Percentiles rank a stretch among this genome's conserved stretches.
Conservation (phyloP, 64 coral and sea anemone genomes). For the Montipora cactus region DNA sequence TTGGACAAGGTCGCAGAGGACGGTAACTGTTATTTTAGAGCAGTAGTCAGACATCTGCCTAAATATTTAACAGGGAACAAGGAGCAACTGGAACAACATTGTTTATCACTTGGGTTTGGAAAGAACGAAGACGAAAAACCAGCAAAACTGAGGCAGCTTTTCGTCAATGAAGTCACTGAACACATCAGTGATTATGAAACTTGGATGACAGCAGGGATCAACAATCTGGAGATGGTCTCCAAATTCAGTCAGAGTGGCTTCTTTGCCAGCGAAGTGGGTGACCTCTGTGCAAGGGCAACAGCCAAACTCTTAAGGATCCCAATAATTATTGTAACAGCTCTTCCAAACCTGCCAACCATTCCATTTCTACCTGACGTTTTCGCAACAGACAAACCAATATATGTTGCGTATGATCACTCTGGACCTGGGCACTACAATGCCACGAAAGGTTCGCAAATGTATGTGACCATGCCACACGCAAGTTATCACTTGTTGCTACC, state of each 20-base stretch:
- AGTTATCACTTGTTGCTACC: too few species aligned
- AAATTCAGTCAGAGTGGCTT: slow-evolving; percentile 74
- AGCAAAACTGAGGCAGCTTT: slow-evolving; percentile 60
- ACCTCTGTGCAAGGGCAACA: slow-evolving; percentile 71
- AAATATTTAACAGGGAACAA: slow-evolving; percentile 15
- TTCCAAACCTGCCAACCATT: slow-evolving; percentile 53
- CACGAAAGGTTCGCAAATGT: slow-evolving; percentile 65
- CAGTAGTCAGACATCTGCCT: slow-evolving; percentile 48
- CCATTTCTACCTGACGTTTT: slow-evolving; percentile 79
- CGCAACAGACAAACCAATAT: slow-evolving; percentile 59
- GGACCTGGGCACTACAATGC: slow-evolving; percentile 85
- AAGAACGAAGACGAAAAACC: slow-evolving; percentile 54
- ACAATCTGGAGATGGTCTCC: slow-evolving; percentile 56
- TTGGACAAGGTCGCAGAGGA: slow-evolving; percentile 63
- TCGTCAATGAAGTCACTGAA: slow-evolving; percentile 65
- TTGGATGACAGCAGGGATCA: slow-evolving; percentile 61
- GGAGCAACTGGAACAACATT: slow-evolving; percentile 30
- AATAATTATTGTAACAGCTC: slow-evolving; percentile 76
- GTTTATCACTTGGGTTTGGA: slow-evolving; percentile 25
- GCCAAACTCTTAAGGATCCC: slow-evolving; percentile 74
- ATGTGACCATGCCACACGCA: too few species aligned
- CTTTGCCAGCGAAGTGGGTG: slow-evolving; percentile 84
- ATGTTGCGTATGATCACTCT: slow-evolving; percentile 84
- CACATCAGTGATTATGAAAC: slow-evolving; percentile 59
- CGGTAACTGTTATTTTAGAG: slow-evolving; percentile 79